These are phyloP conservation scores for Chionoecetes opilio DNA, from an alignment of 1,140 invertebrate genomes.

Conservation along the genomic window DNA sequence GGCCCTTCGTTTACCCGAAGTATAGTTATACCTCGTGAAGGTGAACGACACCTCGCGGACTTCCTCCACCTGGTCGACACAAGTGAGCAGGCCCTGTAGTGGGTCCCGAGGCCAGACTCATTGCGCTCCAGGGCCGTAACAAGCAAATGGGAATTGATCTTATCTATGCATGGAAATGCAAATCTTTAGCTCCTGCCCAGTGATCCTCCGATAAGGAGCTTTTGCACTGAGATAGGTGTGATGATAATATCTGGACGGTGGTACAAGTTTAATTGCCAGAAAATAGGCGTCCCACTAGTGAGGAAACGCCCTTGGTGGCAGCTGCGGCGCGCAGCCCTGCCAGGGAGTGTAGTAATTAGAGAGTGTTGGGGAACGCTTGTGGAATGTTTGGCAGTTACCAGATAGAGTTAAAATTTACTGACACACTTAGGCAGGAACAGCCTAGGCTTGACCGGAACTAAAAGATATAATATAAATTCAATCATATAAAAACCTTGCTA, in stretches of 20 bases:
- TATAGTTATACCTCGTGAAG: not conserved
- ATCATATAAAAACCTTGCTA: not conserved
- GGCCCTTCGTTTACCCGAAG: not conserved
- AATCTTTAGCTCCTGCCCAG: not conserved
- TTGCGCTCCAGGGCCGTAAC: not conserved
- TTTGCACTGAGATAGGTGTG: conserved; percentile 6
- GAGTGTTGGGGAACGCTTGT: not conserved
- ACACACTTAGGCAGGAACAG: not conserved
- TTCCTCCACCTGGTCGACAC: not conserved
- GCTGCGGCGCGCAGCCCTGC: not conserved
- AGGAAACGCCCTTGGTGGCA: not conserved
- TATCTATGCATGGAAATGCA: conserved; percentile 29
- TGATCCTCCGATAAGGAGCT: not conserved
- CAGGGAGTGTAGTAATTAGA: conserved; percentile 25
- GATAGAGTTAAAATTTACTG: conserved; percentile 10
- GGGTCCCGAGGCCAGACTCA: not conserved
- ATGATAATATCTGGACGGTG: not conserved
- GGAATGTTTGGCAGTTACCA: conserved; percentile 19
- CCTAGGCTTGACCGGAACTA: not conserved
- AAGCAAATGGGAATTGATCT: conserved; percentile 19
- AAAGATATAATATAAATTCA: not conserved
- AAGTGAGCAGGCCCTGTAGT: too few species aligned
- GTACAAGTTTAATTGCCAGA: conserved; percentile 7
- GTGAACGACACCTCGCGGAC: not conserved
- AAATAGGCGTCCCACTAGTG: not conserved